Evolutionary conservation across 2,888 invertebrate genomes (phyloP).

Genomic region (Epinotia nisella): DNA sequence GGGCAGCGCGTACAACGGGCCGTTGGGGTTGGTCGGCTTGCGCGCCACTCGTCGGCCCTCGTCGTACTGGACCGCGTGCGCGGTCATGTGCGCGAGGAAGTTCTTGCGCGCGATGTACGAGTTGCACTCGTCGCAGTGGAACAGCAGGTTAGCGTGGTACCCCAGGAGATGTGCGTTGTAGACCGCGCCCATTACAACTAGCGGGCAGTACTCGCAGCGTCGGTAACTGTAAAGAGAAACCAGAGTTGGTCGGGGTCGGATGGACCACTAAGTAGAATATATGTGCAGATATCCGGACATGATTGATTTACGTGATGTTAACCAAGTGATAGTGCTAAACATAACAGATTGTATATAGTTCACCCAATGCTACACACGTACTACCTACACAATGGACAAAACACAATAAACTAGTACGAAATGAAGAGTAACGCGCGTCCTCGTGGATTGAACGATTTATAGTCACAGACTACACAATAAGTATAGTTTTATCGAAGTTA

Average conservation of each 20-base stretch:
- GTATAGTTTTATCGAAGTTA: too few species aligned
- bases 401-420: too few species aligned
- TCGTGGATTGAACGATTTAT: too few species aligned
- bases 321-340: too few species aligned
- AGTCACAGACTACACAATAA: too few species aligned
- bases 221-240: constrained; percentile 62
- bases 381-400: too few species aligned
- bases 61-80: constrained; percentile 62
- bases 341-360: not conserved
- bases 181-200: constrained; percentile 30
- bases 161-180: constrained; percentile 62
- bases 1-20: constrained; percentile 38
- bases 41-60: constrained; percentile 21
- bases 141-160: constrained; percentile 63
- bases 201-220: constrained; percentile 39
- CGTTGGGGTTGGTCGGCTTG: not conserved
- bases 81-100: constrained; percentile 70
- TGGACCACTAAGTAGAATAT: not conserved
- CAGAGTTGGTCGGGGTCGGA: not conserved
- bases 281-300: not conserved
- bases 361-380: not conserved
- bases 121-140: constrained; percentile 75
- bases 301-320: too few species aligned
- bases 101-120: constrained; percentile 63
- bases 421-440: too few species aligned